Conservation (phyloP, 2,888 invertebrate genomes). For the Drosophila testacea region DNA sequence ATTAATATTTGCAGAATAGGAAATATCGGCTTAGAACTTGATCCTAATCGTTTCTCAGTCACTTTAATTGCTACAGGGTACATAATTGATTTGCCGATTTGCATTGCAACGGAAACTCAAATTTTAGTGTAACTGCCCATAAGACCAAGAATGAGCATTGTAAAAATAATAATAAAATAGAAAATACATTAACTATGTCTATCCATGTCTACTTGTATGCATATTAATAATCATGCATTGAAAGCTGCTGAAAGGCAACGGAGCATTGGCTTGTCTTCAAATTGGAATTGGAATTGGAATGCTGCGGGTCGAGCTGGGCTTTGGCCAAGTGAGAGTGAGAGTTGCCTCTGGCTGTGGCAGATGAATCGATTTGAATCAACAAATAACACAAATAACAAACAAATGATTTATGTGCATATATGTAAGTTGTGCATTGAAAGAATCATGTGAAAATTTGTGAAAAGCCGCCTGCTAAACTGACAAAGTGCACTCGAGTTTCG, state of each 20-base stretch:
- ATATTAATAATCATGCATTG: constrained; percentile 59
- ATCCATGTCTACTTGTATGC: constrained; percentile 44
- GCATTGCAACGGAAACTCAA: neutral
- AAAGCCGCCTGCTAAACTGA: constrained; percentile 37
- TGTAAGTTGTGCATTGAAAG: constrained; percentile 38
- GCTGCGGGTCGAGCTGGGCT: constrained; percentile 56
- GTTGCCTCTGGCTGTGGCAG: constrained; percentile 45
- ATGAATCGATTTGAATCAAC: constrained; percentile 63
- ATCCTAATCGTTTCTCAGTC: neutral
- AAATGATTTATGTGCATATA: constrained; percentile 64
- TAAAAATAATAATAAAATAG: neutral
- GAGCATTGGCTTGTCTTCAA: constrained; percentile 18
- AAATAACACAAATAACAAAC: constrained; percentile 34
- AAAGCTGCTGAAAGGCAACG: constrained; percentile 44
- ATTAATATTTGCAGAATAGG: neutral
- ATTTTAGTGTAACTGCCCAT: neutral
- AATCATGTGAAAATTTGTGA: constrained; percentile 62
- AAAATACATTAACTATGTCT: neutral
- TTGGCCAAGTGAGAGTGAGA: constrained; percentile 57
- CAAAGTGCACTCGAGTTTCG: constrained; percentile 18
- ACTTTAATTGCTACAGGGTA: neutral
- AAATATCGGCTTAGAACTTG: too few species aligned
- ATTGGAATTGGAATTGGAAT: constrained; percentile 44
- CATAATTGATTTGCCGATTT: neutral
- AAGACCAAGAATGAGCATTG: neutral